These are phyloP conservation scores for Pseudorectes ferrugineus DNA, from an alignment of 2,113 vertebrate genomes.

Conservation along the genomic window DNA sequence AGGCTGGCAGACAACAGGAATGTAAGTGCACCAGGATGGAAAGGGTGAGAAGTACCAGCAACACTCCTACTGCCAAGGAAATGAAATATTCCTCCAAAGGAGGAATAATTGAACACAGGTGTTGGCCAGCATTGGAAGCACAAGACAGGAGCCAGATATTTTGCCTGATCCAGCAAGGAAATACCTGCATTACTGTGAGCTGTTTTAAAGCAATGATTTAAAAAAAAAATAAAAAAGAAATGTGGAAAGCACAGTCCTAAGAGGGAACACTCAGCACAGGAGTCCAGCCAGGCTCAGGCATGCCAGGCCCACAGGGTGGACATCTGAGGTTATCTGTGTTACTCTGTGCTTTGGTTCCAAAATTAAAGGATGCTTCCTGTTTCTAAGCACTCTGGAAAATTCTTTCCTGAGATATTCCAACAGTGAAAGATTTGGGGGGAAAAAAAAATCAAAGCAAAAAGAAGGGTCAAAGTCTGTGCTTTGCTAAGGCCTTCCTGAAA, in stretches of 20 bases:
- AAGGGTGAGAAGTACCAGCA: not conserved
- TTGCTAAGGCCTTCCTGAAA: not conserved
- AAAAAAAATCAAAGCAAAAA: not conserved
- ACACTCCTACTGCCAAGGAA: not conserved
- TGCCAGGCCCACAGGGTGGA: not conserved
- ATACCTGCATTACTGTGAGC: not conserved
- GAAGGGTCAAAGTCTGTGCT: not conserved
- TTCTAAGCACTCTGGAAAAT: not conserved
- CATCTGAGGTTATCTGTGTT: not conserved
- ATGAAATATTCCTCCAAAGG: not conserved
- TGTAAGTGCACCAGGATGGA: not conserved
- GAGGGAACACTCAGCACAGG: not conserved
- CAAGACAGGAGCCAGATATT: not conserved
- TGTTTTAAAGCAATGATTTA: not conserved
- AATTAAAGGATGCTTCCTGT: not conserved
- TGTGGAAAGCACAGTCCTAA: not conserved
- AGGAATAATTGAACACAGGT: not conserved
- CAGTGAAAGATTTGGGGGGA: not conserved
- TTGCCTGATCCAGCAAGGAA: slow-evolving; percentile 16
- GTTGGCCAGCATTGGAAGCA: not conserved
- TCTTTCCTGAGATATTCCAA: not conserved
- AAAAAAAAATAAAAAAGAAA: not conserved
- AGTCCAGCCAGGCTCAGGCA: not conserved
- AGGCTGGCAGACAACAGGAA: not conserved
- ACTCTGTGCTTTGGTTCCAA: not conserved